Base-by-base conservation (phyloP, 2,797 vertebrate genomes). In the Alfaro cultratus region DNA sequence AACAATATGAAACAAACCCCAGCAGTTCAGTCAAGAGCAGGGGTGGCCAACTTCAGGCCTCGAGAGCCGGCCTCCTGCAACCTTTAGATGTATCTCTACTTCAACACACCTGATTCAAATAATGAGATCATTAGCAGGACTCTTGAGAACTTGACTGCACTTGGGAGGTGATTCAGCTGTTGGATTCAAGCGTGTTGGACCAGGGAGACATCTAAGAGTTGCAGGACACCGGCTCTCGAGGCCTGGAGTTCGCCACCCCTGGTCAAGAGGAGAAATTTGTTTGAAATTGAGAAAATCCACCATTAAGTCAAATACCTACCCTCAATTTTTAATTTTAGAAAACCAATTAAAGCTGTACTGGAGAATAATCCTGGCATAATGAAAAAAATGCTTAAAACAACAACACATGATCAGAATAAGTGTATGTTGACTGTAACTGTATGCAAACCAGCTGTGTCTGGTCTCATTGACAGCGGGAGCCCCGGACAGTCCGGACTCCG, bases 401-500 rank as follows among this genome's bases (percentile, higher is more conserved):
- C 1, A 10, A 41, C n/a, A n/a, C n/a, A 0, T 72, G 9, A 18
- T 31, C 8, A 64, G 3, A 7, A 72, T 36, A 53, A 46, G 55
- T 74, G 1, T 39, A 23, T 39, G 16, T 39, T 11, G 34, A 12
- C 62, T 39, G 57, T 5, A 31, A 31, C 29, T 60, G 29, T 7
- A 60, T 31, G 57, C 29, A 26, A 39, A 39, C 47, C n/a, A 51
- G 18, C 46, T 23, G 18, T 1, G 11, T 64, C 36, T 39, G 7
- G 39, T 23, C 36, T 67, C 36, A 21, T 93, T 68, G 78, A 34
- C 43, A 97, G 99, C 99, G 85, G 98, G 97, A 76, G 74, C 57
- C 80, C 97, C 98, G n/a, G 98, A 99, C 88, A 99, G 98, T 88
- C 99, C 98, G 0, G 98, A 99, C 86, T 99, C 99, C 0, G 98